Evolutionary conservation across 2,888 invertebrate species (phyloP), one percentile per base, ranked within the genome.

Genomic region (Nebria salina): DNA sequence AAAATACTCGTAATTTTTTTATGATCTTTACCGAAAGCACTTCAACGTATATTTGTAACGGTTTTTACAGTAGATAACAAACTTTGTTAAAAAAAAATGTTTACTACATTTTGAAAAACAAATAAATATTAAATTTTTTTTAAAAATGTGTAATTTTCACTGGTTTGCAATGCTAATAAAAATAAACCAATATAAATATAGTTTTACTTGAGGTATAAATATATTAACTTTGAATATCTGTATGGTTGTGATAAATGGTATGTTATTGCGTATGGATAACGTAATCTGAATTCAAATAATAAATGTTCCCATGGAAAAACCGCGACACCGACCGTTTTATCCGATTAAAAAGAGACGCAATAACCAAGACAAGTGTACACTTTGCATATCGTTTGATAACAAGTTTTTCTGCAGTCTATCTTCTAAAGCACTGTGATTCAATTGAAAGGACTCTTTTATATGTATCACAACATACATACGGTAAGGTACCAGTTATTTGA

Each of bases 301-400:
- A 54, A 13, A 54, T 54, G 8, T 54, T 54, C 54, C 54, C 54
- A 54, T 54, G 54, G 54, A 54, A 54, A 34, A 54, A 54, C 54
- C 54, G 54, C 54, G 8, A 54, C 54, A 54, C 11, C 54, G 54
- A 54, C 34, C 34, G 34, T 34, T 34, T 54, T 54, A 54, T 34
- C 34, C 34, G 34, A 34, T 34, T 54, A 54, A 13, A 54, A 54
- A 54, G 54, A 54, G 54, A 13, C 54, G 54, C 54, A 54, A 54
- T 34, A 54, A 25, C n/a, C 68, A 68, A 15, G 25, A 25, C 34
- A 41, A 34, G 73, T 65, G 70, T 79, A 79, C 79, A 79, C 79
- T 79, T 79, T 64, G 79, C 79, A 70, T 64, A 43, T 54, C 34
- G 64, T 54, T 75, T 79, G 79, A 79, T 79, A 79, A 75, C 74